Percentiles rank a stretch among this genome's conserved stretches.
Evolutionary conservation across 1,140 invertebrate genomes (phyloP).

Genomic region (Tetranychus urticae): DNA sequence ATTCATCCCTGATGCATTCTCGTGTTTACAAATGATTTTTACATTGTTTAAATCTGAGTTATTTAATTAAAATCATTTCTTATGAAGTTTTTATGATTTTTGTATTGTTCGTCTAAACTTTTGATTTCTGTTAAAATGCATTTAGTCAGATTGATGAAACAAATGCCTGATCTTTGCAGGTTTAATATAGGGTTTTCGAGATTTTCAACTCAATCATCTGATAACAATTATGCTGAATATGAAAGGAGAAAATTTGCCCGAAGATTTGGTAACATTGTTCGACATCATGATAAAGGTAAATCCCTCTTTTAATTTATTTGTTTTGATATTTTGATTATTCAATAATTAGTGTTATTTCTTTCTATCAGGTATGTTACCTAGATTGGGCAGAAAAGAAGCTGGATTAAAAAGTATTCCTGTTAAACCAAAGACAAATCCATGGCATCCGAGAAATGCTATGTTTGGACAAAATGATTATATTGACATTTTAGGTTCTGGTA

Average conservation of each 20-base stretch:
- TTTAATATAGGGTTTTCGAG: no score
- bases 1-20: no score
- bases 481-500: conserved; percentile 58
- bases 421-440: conserved; percentile 26
- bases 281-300: not conserved
- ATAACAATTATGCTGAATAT: not conserved
- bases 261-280: not conserved
- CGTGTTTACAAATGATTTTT: no score
- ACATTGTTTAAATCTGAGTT: no score
- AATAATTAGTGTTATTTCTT: not conserved
- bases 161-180: no score
- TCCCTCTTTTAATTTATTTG: not conserved
- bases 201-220: not conserved
- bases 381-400: not conserved
- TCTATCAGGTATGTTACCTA: not conserved
- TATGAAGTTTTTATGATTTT: no score
- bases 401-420: not conserved
- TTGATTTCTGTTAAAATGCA: no score
- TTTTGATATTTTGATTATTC: not conserved
- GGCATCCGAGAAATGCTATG: conserved; percentile 45
- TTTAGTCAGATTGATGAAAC: no score
- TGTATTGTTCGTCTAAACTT: no score
- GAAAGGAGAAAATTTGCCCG: not conserved
- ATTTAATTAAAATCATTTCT: no score
- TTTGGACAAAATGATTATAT: conserved; percentile 95